Percentiles rank a stretch among this genome's conserved stretches.
Evolutionary conservation across 2,888 invertebrate species (phyloP).

Genomic region (Parapristionchus giblindavisi): DNA sequence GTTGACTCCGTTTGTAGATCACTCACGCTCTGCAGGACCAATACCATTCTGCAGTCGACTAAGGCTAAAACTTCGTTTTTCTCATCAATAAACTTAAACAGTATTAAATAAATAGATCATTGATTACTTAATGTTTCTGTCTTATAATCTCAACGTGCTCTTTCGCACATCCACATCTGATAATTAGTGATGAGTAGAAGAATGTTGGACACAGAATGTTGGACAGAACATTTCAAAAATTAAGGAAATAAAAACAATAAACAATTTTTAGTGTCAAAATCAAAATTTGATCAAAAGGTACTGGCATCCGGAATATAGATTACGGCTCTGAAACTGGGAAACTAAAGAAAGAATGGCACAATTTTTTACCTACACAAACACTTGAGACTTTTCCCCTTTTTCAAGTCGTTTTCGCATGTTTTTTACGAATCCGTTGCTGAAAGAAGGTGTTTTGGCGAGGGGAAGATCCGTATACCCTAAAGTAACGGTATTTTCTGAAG

Average conservation of each 20-base stretch:
- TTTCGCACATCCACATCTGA: too few relatives aligned
- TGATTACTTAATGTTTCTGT: conserved; percentile 51
- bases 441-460: conserved; percentile 49
- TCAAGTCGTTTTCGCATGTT: conserved; percentile 34
- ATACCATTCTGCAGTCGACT: conserved; percentile 63
- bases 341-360: too few relatives aligned
- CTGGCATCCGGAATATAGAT: too few relatives aligned
- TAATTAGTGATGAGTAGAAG: too few relatives aligned
- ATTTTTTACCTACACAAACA: too few relatives aligned
- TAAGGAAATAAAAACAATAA: too few relatives aligned
- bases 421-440: conserved; percentile 48
- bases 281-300: too few relatives aligned
- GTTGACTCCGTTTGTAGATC: background rate
- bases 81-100: background rate
- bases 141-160: conserved; percentile 64
- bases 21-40: conserved; percentile 42
- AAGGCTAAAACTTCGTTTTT: conserved; percentile 38
- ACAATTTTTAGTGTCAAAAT: too few relatives aligned
- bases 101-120: background rate
- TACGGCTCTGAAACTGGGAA: too few relatives aligned
- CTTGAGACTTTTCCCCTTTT: too few relatives aligned
- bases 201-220: too few relatives aligned
- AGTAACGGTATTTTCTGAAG: conserved; percentile 57
- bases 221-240: too few relatives aligned
- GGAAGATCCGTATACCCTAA: conserved; percentile 53